A percentile compares a stretch with the other conserved stretches of the same genome.
Conservation (phyloP, 1,140 invertebrate species). For the Pygmarrhopalites habei region DNA sequence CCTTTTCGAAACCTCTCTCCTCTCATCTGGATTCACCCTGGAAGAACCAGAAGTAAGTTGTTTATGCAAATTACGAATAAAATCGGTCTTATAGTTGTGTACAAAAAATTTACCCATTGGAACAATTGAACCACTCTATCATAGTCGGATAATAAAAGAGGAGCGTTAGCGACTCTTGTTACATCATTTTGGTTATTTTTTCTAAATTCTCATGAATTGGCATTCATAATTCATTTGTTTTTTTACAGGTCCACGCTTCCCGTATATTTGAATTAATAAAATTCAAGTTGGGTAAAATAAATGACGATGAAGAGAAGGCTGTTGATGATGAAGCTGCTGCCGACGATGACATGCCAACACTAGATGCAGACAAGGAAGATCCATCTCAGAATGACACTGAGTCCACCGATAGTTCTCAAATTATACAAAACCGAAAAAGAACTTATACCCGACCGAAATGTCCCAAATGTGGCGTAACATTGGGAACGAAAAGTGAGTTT, state of each 20-base stretch:
- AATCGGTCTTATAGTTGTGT: too few relatives aligned
- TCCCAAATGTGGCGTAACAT: too few relatives aligned
- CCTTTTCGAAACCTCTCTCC: conserved; percentile 80
- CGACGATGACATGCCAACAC: conserved; percentile 55
- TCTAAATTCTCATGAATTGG: not conserved
- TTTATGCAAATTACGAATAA: not conserved
- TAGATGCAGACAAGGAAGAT: conserved; percentile 83
- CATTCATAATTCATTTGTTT: conserved; percentile 11
- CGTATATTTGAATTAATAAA: conserved; percentile 92
- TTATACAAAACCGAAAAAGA: too few relatives aligned
- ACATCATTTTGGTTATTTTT: too few relatives aligned
- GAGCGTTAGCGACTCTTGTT: too few relatives aligned
- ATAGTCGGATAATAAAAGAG: too few relatives aligned
- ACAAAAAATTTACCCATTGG: too few relatives aligned
- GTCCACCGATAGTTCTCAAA: too few relatives aligned
- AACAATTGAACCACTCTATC: too few relatives aligned
- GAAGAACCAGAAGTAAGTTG: conserved; percentile 60
- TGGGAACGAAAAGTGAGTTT: too few relatives aligned
- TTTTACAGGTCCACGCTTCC: conserved; percentile 62
- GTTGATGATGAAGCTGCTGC: conserved; percentile 52
- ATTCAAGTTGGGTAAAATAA: conserved; percentile 89
- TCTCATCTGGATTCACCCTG: conserved; percentile 84
- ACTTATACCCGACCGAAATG: too few relatives aligned
- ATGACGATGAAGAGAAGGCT: conserved; percentile 65
- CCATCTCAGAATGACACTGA: conserved; percentile 95